phyloP scores from a whole-genome alignment of 2,113 vertebrate genomes.

The Zosterops hypoxanthus region DNA sequence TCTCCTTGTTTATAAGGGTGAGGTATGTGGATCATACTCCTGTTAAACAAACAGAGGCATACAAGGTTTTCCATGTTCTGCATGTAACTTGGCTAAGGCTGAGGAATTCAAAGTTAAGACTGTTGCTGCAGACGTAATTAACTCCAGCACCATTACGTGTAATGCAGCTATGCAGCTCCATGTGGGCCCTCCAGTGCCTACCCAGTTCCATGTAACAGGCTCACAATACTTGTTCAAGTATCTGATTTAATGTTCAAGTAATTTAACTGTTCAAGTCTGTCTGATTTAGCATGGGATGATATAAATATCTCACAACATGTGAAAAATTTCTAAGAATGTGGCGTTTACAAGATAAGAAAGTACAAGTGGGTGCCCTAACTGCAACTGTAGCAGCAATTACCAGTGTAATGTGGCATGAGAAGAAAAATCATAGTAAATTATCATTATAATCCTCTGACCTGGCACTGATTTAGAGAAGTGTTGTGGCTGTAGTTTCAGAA shows the following conservation, averaged over 20 bases:
- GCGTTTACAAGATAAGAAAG: neutral
- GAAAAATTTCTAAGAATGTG: neutral
- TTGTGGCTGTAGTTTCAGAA: neutral
- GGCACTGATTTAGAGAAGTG: neutral
- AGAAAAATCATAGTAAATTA: neutral
- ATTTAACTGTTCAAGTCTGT: neutral
- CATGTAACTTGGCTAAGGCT: neutral
- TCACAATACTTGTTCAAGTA: neutral
- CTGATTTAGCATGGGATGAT: neutral
- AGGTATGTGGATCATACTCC: neutral
- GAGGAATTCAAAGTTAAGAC: neutral
- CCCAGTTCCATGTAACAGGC: neutral
- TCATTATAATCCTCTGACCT: neutral
- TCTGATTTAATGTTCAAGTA: neutral
- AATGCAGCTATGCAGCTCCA: neutral
- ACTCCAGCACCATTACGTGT: neutral
- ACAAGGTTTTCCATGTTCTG: conserved; percentile 1
- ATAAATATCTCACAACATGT: neutral
- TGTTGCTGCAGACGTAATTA: neutral
- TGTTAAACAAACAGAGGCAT: neutral
- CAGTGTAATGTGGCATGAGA: neutral
- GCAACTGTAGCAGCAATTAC: neutral
- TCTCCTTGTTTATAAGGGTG: neutral
- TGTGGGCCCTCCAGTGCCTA: neutral
- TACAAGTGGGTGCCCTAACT: neutral